Percentiles rank a stretch among this genome's conserved stretches.
Conservation (phyloP, 2,797 vertebrate species). For the Lates japonicus region DNA sequence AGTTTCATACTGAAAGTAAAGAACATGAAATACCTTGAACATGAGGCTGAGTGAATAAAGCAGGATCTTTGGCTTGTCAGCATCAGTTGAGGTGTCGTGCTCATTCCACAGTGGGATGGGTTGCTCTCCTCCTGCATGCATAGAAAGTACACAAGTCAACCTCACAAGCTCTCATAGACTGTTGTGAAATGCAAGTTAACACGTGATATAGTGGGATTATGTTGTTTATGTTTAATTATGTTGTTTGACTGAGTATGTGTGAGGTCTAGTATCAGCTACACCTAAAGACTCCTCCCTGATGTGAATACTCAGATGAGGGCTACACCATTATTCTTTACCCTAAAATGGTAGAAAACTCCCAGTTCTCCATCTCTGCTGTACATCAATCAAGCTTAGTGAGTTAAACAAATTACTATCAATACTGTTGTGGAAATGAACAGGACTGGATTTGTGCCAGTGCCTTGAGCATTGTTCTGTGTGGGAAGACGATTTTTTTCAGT, state of each 20-base stretch:
- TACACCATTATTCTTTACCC: conserved; percentile 23
- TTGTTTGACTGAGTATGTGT: neutral
- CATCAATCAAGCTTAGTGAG: conserved; percentile 28
- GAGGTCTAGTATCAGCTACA: conserved; percentile 1
- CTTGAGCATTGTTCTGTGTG: conserved; percentile 22
- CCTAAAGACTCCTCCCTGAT: conserved; percentile 6
- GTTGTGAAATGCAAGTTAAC: neutral
- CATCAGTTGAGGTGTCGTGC: conserved; percentile 94
- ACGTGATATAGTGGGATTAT: neutral
- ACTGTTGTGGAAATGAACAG: conserved; percentile 37
- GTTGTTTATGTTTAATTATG: neutral
- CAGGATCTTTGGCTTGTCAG: conserved; percentile 98
- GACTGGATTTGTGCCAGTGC: conserved; percentile 36
- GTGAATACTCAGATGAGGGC: conserved; percentile 7
- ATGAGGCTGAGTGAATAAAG: conserved; percentile 97
- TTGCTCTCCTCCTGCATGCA: conserved; percentile 93
- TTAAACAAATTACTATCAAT: conserved; percentile 39
- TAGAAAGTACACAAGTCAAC: conserved; percentile 15
- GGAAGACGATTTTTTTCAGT: neutral
- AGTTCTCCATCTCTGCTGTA: conserved; percentile 4
- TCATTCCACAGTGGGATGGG: conserved; percentile 99
- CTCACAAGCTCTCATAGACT: neutral
- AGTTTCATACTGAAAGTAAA: neutral
- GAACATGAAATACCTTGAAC: conserved; percentile 90
- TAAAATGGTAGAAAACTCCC: conserved; percentile 17